Conservation (phyloP, 2,113 vertebrate genomes). For the Cynocephalus volans region DNA sequence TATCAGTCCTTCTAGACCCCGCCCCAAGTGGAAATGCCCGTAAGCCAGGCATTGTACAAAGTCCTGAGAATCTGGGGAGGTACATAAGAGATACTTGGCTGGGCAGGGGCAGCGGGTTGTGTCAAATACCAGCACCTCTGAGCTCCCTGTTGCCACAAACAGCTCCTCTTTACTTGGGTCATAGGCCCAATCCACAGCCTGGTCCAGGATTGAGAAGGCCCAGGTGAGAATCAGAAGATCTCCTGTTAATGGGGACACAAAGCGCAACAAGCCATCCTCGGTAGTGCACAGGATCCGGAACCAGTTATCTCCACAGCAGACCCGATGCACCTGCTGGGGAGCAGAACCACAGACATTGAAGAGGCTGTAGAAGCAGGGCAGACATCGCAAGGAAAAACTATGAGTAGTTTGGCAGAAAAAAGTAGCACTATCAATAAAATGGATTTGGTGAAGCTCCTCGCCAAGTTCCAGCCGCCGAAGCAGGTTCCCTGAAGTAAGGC, state of each 20-base stretch:
- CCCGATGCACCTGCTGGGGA: constrained; percentile 73
- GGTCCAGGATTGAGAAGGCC: constrained; percentile 84
- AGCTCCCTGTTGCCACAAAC: constrained; percentile 82
- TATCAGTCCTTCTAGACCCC: constrained; percentile 76
- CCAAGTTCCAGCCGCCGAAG: constrained; percentile 81
- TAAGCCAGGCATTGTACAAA: constrained; percentile 85
- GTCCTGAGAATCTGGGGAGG: constrained; percentile 72
- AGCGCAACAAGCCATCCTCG: constrained; percentile 80
- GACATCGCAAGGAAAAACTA: constrained; percentile 76
- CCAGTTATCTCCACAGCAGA: constrained; percentile 69
- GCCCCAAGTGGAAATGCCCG: constrained; percentile 73
- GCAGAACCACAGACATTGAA: constrained; percentile 81
- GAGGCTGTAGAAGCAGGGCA: constrained; percentile 85
- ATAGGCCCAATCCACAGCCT: constrained; percentile 85
- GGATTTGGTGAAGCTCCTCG: constrained; percentile 66
- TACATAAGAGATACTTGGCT: constrained; percentile 82
- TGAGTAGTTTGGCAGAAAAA: constrained; percentile 84
- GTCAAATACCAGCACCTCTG: constrained; percentile 86
- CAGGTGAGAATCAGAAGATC: constrained; percentile 85
- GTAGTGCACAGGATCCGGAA: constrained; percentile 83
- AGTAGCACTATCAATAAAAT: constrained; percentile 69
- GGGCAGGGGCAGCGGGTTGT: constrained; percentile 84
- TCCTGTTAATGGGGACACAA: constrained; percentile 85
- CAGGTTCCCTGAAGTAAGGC: constrained; percentile 78
- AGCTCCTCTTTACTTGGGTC: constrained; percentile 85